A percentile compares a stretch with the other conserved stretches of the same genome.
phyloP scores from a whole-genome alignment of 2,888 invertebrate species.

The Clitarchus hookeri region DNA sequence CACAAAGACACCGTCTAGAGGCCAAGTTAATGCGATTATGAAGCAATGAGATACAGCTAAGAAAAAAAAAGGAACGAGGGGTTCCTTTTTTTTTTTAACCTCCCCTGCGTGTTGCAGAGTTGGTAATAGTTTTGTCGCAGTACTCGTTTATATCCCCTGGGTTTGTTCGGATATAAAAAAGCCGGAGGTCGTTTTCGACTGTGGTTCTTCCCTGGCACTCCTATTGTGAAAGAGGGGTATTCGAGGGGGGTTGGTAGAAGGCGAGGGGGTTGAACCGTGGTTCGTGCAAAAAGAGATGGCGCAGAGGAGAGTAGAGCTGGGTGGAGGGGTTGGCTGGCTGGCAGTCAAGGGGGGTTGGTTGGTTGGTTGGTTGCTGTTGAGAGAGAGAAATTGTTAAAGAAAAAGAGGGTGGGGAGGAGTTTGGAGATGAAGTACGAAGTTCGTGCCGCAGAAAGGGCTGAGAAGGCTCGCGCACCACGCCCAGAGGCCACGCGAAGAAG shows the following conservation, averaged over 20 bases:
- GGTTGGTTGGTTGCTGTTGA: neutral
- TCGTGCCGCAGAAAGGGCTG: neutral
- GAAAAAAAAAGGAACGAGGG: neutral
- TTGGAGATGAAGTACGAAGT: slow-evolving; percentile 4
- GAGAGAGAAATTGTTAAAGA: slow-evolving; percentile 1
- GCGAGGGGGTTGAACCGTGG: neutral
- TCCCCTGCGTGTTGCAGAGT: neutral
- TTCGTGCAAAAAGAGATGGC: neutral
- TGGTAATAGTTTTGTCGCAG: slow-evolving; percentile 14
- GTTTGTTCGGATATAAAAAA: neutral
- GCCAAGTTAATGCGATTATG: slow-evolving; percentile 14
- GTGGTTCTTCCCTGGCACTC: neutral
- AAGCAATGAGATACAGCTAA: neutral
- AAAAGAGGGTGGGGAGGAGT: neutral
- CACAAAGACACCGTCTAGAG: neutral
- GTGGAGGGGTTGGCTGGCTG: neutral
- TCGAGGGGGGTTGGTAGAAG: neutral
- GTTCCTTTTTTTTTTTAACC: neutral
- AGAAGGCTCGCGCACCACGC: neutral
- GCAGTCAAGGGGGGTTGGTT: neutral
- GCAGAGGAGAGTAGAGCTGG: neutral
- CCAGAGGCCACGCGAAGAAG: neutral
- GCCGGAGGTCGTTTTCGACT: neutral
- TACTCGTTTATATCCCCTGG: neutral
- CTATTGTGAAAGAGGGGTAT: neutral